phyloP scores from a whole-genome alignment of 2,797 vertebrate genomes.

The Bradypodion pumilum region DNA sequence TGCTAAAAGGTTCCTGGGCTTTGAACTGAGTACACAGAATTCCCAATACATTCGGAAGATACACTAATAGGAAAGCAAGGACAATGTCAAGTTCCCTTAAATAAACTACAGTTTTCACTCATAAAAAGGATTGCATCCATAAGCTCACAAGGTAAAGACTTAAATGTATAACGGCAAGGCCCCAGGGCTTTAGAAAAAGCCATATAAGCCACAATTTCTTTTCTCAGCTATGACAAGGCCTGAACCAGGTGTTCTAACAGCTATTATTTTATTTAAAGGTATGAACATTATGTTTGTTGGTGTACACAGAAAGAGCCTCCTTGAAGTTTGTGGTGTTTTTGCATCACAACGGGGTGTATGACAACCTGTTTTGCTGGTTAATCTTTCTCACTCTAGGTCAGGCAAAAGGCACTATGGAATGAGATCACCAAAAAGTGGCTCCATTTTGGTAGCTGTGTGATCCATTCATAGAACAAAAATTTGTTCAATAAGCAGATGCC shows the following conservation, averaged over 20 bases:
- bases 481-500: too few relatives aligned
- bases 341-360: too few relatives aligned
- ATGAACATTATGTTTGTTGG: background rate
- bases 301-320: too few relatives aligned
- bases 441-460: too few relatives aligned
- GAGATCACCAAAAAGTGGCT: too few relatives aligned
- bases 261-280: constrained; percentile 10
- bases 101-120: background rate
- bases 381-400: too few relatives aligned
- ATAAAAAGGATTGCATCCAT: background rate
- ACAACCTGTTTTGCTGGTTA: too few relatives aligned
- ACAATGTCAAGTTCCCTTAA: background rate
- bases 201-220: background rate
- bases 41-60: constrained; percentile 21
- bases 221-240: background rate
- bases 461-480: too few relatives aligned
- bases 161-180: background rate
- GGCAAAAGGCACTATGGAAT: too few relatives aligned
- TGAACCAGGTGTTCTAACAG: background rate
- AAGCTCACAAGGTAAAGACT: constrained; percentile 18
- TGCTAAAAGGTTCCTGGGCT: constrained; percentile 7
- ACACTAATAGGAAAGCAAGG: constrained; percentile 28
- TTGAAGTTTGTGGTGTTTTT: too few relatives aligned
- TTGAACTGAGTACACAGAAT: constrained; percentile 8
- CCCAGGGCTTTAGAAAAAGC: constrained; percentile 10